Evolutionary conservation across 2,113 vertebrate species (phyloP), one percentile per base, ranked within the genome.

Genomic region (Strigops habroptila): DNA sequence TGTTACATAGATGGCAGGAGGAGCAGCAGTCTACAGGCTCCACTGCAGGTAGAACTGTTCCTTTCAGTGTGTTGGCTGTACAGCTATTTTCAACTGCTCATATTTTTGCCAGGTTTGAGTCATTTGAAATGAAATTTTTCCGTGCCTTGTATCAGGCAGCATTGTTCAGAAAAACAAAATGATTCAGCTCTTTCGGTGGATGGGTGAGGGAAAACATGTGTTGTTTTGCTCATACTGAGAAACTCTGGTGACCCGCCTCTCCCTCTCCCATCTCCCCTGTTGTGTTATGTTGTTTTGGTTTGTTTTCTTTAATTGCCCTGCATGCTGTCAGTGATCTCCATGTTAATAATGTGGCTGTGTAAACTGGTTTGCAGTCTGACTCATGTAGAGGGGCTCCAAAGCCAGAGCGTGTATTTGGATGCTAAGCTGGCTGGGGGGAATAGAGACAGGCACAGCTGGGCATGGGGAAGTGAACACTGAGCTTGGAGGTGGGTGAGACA

Each of bases 121-220:
- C 1, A 77, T 68, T 86, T 48, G 37, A 75, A 86, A 39, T 31
- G 24, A 81, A 84, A 22, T 93, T 82, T 84, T 84, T 71, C 77
- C 28, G 7, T 27, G 88, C 57, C 80, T 75, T 69, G 30, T 46
- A 15, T 88, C 57, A 39, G 71, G 57, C 57, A 1, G 48, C 73
- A 76, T 90, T 88, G 69, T 91, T 97, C 3, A 4, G 76, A 75
- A 78, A 88, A 91, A 51, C 86, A 92, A 76, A 94, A 59, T 94
- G 92, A 93, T 88, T 96, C 93, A 96, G 88, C 69, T 59, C 0
- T 79, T 95, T 92, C 1, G 10, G 86, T 78, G 77, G 4, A 27
- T 15, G 82, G 64, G 31, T 21, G 37, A 84, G 62, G 57, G 62
- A 88, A 86, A 95, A 88, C 95, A 96, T 96, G 91, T 95, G 86